Base-by-base conservation (phyloP, 2,888 invertebrate genomes). In the Drosophila neotestacea region DNA sequence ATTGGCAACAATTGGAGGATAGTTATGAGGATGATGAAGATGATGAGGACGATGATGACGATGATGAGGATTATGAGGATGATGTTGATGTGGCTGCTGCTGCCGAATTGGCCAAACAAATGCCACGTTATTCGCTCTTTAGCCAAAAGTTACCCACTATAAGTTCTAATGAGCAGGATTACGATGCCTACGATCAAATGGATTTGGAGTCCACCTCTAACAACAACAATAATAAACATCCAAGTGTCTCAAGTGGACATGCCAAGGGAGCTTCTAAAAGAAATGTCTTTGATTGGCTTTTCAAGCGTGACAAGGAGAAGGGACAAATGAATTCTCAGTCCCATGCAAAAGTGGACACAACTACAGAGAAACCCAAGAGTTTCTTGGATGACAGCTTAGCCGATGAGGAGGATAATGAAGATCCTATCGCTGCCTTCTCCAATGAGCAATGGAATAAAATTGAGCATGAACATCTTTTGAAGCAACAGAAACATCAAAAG, bases 361-460 rank as follows among this genome's bases (percentile, higher is more conserved):
- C 63, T 1, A 66, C 65, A 0, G 73, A 54, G 10, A 69, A 59
- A 27, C 70, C 81, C 6, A 42, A 46, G 6, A 28, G 11, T 2
- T 10, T 38, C 22, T 9, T 44, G 38, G 51, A 63, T 16, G 52
- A 50, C 16, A 50, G 10, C 5, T 16, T 66, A 4, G 10, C n/a
- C 13, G 48, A 60, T 9, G 54, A 38, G 6, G 36, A 22, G 30
- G 51, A 64, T 7, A 47, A 63, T 9, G 32, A 6, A 2, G 70
- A 72, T 11, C 42, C 91, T 66, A 71, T 91, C 51, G 73, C 91
- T 73, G 70, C 91, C 72, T 72, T 92, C 83, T 77, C 93, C 79
- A 77, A 92, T 72, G 88, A 93, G 71, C 76, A 92, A 81, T 79
- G 92, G 92, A 83, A 92, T 81, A 87, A 93, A 81, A 89, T 92